These are phyloP conservation scores for Acrocephalus scirpaceus DNA, from an alignment of 2,797 vertebrate genomes.

Conservation along the genomic window DNA sequence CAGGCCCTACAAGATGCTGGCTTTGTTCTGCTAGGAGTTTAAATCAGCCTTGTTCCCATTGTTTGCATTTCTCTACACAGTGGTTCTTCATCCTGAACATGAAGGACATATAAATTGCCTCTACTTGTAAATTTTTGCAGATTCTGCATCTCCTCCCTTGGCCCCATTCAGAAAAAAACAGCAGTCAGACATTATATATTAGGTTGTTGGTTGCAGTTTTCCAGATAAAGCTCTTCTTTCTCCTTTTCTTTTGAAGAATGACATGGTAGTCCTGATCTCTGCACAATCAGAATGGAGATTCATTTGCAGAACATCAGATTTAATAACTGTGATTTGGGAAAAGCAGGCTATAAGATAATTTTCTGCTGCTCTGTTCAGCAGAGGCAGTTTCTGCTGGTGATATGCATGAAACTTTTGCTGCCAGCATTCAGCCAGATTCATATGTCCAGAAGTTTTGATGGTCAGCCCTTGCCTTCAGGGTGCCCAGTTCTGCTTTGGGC, in stretches of 20 bases:
- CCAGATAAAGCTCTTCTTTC: not conserved
- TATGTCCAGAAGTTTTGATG: not conserved
- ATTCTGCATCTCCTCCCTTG: not conserved
- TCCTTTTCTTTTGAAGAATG: not conserved
- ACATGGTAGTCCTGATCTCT: not conserved
- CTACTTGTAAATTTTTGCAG: not conserved
- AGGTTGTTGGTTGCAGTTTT: not conserved
- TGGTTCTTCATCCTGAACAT: not conserved
- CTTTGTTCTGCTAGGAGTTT: not conserved
- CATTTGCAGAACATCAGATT: not conserved
- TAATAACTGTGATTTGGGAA: not conserved
- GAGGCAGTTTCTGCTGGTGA: not conserved
- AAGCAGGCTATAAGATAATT: not conserved
- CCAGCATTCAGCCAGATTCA: not conserved
- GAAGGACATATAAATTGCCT: not conserved
- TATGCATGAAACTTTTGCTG: not conserved
- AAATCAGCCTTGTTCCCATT: not conserved
- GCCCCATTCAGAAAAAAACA: not conserved
- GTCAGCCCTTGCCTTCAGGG: fast-evolving
- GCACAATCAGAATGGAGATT: not conserved
- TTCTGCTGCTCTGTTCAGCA: not conserved
- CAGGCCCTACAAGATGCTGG: not conserved
- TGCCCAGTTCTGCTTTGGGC: not conserved
- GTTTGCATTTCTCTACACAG: not conserved
- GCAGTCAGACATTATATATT: not conserved